A percentile compares a stretch with the other conserved stretches of the same genome.
These are phyloP conservation scores for Cheiracanthium punctorium DNA, from an alignment of 2,888 invertebrate genomes.

Conservation along the genomic window DNA sequence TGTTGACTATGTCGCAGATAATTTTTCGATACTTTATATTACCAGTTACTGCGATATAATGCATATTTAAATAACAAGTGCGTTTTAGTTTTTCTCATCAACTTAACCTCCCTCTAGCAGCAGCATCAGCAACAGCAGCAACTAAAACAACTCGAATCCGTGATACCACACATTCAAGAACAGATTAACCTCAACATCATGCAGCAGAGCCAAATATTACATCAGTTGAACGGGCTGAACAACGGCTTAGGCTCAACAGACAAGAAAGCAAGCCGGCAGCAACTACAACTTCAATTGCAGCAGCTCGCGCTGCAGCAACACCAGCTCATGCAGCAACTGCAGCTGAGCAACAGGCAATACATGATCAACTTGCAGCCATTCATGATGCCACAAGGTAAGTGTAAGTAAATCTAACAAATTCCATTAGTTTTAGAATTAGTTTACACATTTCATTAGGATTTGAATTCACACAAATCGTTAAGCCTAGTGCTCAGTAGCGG, in stretches of 20 bases:
- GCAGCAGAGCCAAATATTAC: conserved; percentile 86
- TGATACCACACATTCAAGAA: conserved; percentile 87
- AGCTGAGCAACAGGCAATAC: conserved; percentile 70
- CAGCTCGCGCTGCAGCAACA: conserved; percentile 87
- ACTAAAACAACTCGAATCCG: conserved; percentile 73
- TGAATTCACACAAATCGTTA: too few relatives aligned
- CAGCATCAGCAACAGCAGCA: conserved; percentile 71
- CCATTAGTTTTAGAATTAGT: too few relatives aligned
- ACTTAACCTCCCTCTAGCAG: conserved; percentile 32
- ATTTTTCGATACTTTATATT: too few relatives aligned
- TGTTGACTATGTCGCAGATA: too few relatives aligned
- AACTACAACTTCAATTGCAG: conserved; percentile 84
- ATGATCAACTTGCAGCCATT: conserved; percentile 67
- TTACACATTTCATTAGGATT: too few relatives aligned
- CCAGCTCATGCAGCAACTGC: conserved; percentile 72
- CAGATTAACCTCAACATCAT: conserved; percentile 89
- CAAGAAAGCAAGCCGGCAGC: conserved; percentile 69
- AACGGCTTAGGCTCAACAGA: conserved; percentile 45
- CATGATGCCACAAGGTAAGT: conserved; percentile 68
- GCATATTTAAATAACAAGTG: too few relatives aligned
- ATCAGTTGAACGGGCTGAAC: conserved; percentile 75
- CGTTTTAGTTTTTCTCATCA: too few relatives aligned
- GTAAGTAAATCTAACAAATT: neutral
- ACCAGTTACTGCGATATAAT: too few relatives aligned
- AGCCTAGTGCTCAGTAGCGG: too few relatives aligned